Percentiles rank a stretch among this genome's conserved stretches.
Evolutionary conservation across 1,140 invertebrate species (phyloP).

Genomic region (Philaenus spumarius): DNA sequence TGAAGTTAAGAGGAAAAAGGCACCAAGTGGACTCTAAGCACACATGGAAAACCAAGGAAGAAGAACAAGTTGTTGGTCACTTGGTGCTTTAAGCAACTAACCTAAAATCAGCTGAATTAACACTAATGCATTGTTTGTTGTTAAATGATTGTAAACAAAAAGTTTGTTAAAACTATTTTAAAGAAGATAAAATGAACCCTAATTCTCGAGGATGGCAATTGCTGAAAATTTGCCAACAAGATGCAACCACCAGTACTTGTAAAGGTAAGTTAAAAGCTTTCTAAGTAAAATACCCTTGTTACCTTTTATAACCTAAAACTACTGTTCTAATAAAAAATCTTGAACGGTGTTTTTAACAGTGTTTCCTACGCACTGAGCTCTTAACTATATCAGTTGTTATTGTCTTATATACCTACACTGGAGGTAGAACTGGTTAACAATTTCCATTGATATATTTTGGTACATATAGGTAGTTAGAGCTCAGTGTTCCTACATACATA

Average conservation of each 20-base stretch:
- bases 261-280: conserved; percentile 1
- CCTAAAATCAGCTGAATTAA: neutral
- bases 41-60: neutral
- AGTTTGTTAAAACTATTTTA: neutral
- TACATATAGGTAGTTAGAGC: too few relatives aligned
- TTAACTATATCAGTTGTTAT: too few relatives aligned
- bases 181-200: neutral
- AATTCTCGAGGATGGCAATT: conserved; percentile 6
- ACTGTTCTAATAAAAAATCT: neutral
- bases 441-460: too few relatives aligned
- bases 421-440: too few relatives aligned
- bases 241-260: neutral
- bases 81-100: neutral
- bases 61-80: neutral
- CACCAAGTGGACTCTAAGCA: neutral
- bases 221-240: neutral
- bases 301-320: neutral
- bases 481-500: too few relatives aligned
- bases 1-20: neutral
- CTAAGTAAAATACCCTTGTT: neutral
- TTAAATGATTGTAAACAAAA: neutral
- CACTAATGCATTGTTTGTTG: neutral
- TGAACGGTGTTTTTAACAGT: neutral
- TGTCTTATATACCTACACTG: too few relatives aligned
- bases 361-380: too few relatives aligned